Conservation (phyloP, 2,888 invertebrate genomes). For the Eupithecia pulchellata region DNA sequence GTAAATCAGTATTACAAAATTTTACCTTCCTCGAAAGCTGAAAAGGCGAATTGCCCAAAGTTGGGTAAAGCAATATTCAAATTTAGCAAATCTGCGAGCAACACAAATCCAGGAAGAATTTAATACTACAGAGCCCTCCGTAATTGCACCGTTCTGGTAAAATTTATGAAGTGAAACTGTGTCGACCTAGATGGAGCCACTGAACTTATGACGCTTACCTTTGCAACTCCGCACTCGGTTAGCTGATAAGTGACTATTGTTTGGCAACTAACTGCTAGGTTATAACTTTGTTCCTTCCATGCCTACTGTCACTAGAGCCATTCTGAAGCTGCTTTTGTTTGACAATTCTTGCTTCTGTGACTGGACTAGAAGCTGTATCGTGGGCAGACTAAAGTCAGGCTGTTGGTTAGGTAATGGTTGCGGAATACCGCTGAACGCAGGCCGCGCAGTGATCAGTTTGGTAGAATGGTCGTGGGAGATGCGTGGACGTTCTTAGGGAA, state of each 20-base stretch:
- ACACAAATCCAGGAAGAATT: slow-evolving; percentile 61
- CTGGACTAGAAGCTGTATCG: background rate
- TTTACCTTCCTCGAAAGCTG: background rate
- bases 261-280: background rate
- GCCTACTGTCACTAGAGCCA: background rate
- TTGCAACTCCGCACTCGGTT: slow-evolving; percentile 1
- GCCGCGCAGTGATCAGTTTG: background rate
- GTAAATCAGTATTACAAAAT: background rate
- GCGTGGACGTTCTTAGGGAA: background rate
- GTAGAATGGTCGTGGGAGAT: background rate
- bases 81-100: slow-evolving; percentile 33
- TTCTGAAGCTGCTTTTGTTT: background rate
- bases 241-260: background rate
- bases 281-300: background rate
- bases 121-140: slow-evolving; percentile 63
- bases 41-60: slow-evolving; percentile 2
- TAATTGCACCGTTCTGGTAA: slow-evolving; percentile 68
- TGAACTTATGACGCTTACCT: slow-evolving; percentile 34
- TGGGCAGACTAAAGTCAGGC: background rate
- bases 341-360: background rate
- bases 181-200: slow-evolving; percentile 39
- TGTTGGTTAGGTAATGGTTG: background rate
- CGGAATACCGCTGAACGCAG: background rate
- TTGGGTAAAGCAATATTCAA: slow-evolving; percentile 25
- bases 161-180: slow-evolving; percentile 73